phyloP scores from a whole-genome alignment of 2,797 vertebrate species.

The Pipistrellus pipistrellus region DNA sequence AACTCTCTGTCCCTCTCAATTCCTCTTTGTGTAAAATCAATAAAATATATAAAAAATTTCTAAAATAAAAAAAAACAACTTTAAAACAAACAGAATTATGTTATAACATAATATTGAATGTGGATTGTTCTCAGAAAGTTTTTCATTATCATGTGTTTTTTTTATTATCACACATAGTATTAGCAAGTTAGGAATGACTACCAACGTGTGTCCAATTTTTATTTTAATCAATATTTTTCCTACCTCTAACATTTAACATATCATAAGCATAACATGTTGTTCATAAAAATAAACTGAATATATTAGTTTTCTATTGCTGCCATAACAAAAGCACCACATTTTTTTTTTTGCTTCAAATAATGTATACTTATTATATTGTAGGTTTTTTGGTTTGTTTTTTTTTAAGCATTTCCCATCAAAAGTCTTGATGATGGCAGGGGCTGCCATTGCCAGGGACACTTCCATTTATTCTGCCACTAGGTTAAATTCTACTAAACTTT shows the following conservation, averaged over 20 bases:
- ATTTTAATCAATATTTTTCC: constrained; percentile 31
- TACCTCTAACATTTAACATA: not conserved
- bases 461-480: too few species aligned
- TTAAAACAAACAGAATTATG: not conserved
- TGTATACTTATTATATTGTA: not conserved
- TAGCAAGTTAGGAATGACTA: not conserved
- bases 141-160: not conserved
- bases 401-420: not conserved
- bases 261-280: not conserved
- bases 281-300: not conserved
- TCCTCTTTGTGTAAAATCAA: too few species aligned
- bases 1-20: too few species aligned
- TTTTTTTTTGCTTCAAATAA: not conserved
- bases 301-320: not conserved
- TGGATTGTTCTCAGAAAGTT: not conserved
- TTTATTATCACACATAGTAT: not conserved
- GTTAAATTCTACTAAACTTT: not conserved
- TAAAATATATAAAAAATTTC: too few species aligned
- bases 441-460: accelerated
- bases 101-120: constrained; percentile 48
- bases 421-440: accelerated
- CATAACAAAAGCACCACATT: not conserved
- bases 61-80: not conserved
- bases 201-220: not conserved
- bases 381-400: not conserved